phyloP scores from a whole-genome alignment of 2,888 invertebrate species.

The Pardosa pseudoannulata region DNA sequence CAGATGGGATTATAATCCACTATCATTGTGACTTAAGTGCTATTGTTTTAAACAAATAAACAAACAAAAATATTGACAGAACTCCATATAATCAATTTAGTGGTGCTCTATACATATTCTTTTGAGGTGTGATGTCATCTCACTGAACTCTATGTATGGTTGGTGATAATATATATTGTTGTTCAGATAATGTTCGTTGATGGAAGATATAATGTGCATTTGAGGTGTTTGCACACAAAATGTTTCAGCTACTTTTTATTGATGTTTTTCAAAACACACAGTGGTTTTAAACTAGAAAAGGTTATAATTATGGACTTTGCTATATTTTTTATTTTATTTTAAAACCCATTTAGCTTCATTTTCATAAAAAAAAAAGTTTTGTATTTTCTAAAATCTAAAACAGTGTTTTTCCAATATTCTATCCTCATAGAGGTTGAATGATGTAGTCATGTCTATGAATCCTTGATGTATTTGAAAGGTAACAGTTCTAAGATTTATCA shows the following conservation, averaged over 20 bases:
- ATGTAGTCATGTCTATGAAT: background rate
- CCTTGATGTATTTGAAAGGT: too few relatives aligned
- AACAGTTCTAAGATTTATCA: too few relatives aligned
- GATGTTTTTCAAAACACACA: conserved; percentile 64
- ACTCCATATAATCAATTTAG: conserved; percentile 70
- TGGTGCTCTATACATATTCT: conserved; percentile 69
- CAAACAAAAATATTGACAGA: conserved; percentile 20
- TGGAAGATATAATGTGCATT: conserved; percentile 60
- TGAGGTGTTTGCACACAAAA: conserved; percentile 54
- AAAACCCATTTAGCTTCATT: background rate
- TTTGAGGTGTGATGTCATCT: conserved; percentile 21
- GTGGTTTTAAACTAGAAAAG: conserved; percentile 63
- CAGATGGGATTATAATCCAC: conserved; percentile 12
- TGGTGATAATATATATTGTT: conserved; percentile 71
- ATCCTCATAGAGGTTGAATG: background rate
- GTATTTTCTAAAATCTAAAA: background rate
- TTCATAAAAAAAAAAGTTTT: background rate
- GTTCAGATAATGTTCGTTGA: conserved; percentile 65
- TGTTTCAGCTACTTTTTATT: conserved; percentile 67
- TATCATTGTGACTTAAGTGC: conserved; percentile 57
- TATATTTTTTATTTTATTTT: conserved; percentile 52
- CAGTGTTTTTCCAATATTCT: background rate
- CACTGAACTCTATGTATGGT: conserved; percentile 64
- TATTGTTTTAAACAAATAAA: conserved; percentile 50
- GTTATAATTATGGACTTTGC: conserved; percentile 57